Conservation (phyloP, 1,140 invertebrate genomes). For the Neoseiulus cucumeris region DNA sequence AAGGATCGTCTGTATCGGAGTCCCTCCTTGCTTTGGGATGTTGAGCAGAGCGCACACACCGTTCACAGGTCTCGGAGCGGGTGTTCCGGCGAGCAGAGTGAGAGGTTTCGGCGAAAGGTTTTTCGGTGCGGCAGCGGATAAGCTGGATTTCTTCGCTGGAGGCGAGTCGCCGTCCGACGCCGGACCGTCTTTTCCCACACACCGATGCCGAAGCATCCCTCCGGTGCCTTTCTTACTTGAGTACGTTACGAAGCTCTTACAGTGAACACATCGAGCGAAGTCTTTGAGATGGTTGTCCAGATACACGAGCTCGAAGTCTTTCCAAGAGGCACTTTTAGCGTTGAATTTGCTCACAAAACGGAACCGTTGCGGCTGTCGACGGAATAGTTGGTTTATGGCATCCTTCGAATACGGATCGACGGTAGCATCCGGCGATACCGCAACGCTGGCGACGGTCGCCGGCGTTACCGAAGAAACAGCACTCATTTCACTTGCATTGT, state of each 20-base stretch:
- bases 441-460: neutral
- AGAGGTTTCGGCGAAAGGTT: neutral
- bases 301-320: conserved; percentile 8
- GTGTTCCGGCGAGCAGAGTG: neutral
- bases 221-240: conserved; percentile 8
- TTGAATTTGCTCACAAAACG: conserved; percentile 8
- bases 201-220: conserved; percentile 3
- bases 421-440: neutral
- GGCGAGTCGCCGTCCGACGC: neutral
- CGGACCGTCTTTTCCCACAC: neutral
- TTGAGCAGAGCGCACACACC: conserved; percentile 3
- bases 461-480: neutral
- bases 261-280: conserved; percentile 2
- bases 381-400: neutral
- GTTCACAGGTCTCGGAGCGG: neutral
- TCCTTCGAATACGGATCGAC: conserved; percentile 8
- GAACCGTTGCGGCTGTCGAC: conserved; percentile 5
- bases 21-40: neutral
- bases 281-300: conserved; percentile 9
- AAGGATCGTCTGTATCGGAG: neutral
- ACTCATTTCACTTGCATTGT: too few relatives aligned
- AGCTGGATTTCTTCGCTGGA: neutral
- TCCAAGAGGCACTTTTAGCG: conserved; percentile 6
- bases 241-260: conserved; percentile 10
- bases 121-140: too few relatives aligned